A percentile compares a stretch with the other conserved stretches of the same genome.
Evolutionary conservation across 2,888 invertebrate genomes (phyloP).

Genomic region (Rotaria sp.): DNA sequence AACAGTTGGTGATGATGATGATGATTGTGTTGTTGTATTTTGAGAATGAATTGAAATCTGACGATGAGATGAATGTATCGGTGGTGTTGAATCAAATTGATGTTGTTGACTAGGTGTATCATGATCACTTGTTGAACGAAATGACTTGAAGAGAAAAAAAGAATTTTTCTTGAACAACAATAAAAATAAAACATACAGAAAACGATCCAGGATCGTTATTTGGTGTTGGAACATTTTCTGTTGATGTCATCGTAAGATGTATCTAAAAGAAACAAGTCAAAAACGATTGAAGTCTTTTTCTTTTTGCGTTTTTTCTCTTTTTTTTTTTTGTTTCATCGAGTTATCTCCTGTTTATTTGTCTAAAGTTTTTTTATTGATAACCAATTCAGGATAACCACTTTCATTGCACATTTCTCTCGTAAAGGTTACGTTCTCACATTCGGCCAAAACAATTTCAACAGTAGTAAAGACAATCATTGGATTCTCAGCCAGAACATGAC

Average conservation of each 20-base stretch:
- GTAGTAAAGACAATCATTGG: constrained; percentile 54
- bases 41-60: neutral
- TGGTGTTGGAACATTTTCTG: neutral
- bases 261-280: neutral
- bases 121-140: neutral
- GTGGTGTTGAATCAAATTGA: neutral
- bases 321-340: no score
- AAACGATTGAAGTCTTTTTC: neutral
- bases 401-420: constrained; percentile 44
- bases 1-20: neutral
- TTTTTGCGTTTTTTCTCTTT: neutral
- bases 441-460: constrained; percentile 53
- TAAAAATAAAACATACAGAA: neutral
- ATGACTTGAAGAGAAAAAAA: neutral
- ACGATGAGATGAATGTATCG: neutral
- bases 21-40: neutral
- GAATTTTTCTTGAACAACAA: no score
- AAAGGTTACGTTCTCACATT: constrained; percentile 45
- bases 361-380: constrained; percentile 40
- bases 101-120: neutral
- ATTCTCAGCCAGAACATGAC: constrained; percentile 51
- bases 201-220: neutral
- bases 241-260: neutral
- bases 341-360: neutral
- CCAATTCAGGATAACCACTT: constrained; percentile 48